phyloP scores from a whole-genome alignment of 2,888 invertebrate genomes.

The Neoitamus cyanurus region DNA sequence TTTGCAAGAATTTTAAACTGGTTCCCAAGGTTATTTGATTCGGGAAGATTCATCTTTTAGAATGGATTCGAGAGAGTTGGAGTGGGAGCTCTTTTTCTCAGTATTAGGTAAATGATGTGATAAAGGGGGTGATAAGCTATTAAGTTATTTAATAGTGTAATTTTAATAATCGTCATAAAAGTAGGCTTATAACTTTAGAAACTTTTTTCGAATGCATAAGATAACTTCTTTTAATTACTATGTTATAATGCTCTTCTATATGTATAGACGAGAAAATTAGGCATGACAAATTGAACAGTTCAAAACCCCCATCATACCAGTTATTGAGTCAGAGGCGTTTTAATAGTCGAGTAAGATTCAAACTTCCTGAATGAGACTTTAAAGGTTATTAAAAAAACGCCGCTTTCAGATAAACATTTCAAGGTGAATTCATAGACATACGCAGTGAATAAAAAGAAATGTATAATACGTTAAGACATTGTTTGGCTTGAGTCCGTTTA shows the following conservation, averaged over 20 bases:
- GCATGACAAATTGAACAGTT: not conserved
- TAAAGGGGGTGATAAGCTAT: no score
- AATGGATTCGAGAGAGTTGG: no score
- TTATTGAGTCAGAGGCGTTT: not conserved
- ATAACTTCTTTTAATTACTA: no score
- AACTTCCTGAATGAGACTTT: not conserved
- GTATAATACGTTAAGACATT: not conserved
- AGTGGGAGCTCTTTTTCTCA: no score
- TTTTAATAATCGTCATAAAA: no score
- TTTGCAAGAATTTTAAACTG: not conserved
- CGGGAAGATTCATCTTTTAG: not conserved
- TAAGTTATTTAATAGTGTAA: no score
- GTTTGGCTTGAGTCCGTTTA: not conserved
- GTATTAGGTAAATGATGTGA: no score
- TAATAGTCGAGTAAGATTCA: not conserved
- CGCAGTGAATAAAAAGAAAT: not conserved
- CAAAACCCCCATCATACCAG: not conserved
- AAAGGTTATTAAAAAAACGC: not conserved
- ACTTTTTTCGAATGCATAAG: not conserved
- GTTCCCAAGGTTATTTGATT: not conserved
- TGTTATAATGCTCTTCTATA: not conserved
- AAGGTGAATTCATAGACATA: not conserved
- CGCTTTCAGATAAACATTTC: not conserved
- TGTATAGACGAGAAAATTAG: not conserved
- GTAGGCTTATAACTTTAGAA: no score